A percentile compares a stretch with the other conserved stretches of the same genome.
Conservation (phyloP, 2,888 invertebrate genomes). For the Invenusta paracnida region DNA sequence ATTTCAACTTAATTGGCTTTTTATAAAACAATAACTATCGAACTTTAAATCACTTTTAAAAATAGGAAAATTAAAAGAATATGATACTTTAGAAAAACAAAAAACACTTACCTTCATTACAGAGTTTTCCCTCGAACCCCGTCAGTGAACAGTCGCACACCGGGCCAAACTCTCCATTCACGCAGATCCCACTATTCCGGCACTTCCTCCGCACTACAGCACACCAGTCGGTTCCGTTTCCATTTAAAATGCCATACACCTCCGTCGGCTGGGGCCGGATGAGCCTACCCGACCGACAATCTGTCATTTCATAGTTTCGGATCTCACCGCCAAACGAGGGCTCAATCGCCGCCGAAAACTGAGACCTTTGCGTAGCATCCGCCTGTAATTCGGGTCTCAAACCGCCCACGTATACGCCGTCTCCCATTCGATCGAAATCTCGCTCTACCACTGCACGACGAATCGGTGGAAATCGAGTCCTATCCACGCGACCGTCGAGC, state of each 20-base stretch:
- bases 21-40: no score
- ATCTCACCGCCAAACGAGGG: conserved; percentile 22
- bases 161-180: neutral
- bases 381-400: neutral
- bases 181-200: neutral
- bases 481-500: neutral
- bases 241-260: neutral
- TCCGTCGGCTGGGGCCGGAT: neutral
- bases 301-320: neutral
- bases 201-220: neutral
- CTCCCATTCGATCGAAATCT: neutral
- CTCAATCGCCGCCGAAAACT: conserved; percentile 11
- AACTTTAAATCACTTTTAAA: no score
- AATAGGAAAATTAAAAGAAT: no score
- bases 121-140: neutral
- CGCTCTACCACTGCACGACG: neutral
- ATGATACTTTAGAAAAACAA: no score
- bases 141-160: neutral
- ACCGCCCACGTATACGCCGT: conserved; percentile 25
- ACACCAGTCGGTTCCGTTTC: neutral
- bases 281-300: neutral
- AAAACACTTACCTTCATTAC: neutral
- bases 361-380: neutral
- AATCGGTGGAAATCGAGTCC: neutral
- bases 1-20: no score